These are phyloP conservation scores for Ctenopoma multispine DNA, from an alignment of 2,797 vertebrate species.

Conservation along the genomic window DNA sequence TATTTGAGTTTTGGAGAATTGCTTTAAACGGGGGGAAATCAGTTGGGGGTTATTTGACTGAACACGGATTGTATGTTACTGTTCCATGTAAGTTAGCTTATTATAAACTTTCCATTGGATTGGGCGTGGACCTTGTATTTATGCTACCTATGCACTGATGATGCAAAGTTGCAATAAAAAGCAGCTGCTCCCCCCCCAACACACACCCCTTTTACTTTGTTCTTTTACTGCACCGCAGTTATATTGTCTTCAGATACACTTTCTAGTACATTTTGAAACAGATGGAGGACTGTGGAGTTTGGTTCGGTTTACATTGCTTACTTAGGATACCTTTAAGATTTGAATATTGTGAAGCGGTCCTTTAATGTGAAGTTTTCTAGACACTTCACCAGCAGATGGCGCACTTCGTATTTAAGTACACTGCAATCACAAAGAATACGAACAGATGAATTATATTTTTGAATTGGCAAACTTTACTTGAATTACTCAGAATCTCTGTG, in stretches of 20 bases:
- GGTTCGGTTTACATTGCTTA: no score
- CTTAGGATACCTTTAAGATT: background rate
- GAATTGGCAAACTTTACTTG: slow-evolving; percentile 11
- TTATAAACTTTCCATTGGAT: slow-evolving; percentile 3
- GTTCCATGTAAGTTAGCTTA: slow-evolving; percentile 8
- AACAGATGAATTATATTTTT: background rate
- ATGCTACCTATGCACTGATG: background rate
- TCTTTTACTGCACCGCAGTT: no score
- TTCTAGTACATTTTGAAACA: background rate
- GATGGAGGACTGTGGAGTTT: no score
- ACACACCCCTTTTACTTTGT: no score
- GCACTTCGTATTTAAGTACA: slow-evolving; percentile 11
- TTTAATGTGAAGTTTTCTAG: slow-evolving; percentile 5
- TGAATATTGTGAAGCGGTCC: background rate
- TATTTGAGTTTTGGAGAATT: background rate
- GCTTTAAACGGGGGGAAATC: slow-evolving; percentile 1
- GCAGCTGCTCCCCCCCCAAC: background rate
- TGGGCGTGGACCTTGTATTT: slow-evolving; percentile 20
- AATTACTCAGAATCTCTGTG: background rate
- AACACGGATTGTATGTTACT: slow-evolving; percentile 5
- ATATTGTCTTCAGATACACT: no score
- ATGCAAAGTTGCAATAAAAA: slow-evolving; percentile 37
- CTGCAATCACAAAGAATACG: background rate
- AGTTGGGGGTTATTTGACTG: slow-evolving; percentile 7
- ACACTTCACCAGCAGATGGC: slow-evolving; percentile 63